These are phyloP conservation scores for Neodiprion pinetum DNA, from an alignment of 1,140 invertebrate species.

Conservation along the genomic window DNA sequence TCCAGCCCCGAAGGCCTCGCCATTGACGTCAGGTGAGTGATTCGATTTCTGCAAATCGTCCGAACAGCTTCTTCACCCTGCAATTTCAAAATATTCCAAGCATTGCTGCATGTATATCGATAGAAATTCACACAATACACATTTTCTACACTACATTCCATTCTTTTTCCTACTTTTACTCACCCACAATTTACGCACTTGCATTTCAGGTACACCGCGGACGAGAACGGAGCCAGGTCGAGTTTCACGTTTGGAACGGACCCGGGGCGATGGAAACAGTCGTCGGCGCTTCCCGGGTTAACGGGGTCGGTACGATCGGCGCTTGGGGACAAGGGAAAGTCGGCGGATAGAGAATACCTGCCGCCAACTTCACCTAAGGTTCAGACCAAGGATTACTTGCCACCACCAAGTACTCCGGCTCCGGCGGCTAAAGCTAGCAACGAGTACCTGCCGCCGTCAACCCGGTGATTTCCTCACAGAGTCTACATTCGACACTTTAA, in stretches of 20 bases:
- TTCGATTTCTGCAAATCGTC: neutral
- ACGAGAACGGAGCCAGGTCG: slow-evolving; percentile 57
- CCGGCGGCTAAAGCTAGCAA: neutral
- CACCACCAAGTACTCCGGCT: neutral
- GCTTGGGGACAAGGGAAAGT: neutral
- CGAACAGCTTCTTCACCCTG: too few relatives aligned
- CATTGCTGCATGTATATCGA: neutral
- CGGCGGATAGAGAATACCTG: neutral
- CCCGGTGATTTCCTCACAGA: too few relatives aligned
- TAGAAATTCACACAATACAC: slow-evolving; percentile 13
- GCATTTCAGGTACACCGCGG: slow-evolving; percentile 51
- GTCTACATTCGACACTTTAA: too few relatives aligned
- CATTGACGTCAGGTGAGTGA: slow-evolving; percentile 53
- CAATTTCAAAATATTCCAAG: slow-evolving; percentile 1
- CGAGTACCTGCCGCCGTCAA: neutral
- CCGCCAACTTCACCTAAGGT: neutral
- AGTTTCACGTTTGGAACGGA: slow-evolving; percentile 54
- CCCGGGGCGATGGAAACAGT: slow-evolving; percentile 15
- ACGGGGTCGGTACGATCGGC: neutral
- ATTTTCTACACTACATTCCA: neutral
- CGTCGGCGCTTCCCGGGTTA: neutral
- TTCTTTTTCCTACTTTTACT: too few relatives aligned
- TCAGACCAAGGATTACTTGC: too few relatives aligned
- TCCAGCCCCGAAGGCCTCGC: slow-evolving; percentile 57
- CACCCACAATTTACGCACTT: too few relatives aligned